Evolutionary conservation across 2,888 invertebrate genomes (phyloP), one percentile per base, ranked within the genome.

Genomic region (Nesidiocoris tenuis): DNA sequence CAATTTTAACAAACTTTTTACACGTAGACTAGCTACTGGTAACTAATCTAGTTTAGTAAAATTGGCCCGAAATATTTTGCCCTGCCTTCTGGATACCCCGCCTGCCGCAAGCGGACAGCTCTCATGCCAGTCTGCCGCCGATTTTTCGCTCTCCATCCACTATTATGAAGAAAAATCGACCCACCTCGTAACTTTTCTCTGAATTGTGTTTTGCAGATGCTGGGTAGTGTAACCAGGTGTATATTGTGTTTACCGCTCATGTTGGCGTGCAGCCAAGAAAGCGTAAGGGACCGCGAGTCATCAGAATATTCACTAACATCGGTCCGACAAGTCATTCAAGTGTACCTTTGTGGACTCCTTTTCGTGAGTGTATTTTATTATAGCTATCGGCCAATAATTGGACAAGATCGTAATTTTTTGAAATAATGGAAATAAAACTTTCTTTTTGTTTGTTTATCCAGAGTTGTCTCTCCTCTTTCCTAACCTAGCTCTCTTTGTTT

Each of bases 241-340:
- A 39, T 39, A 39, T 39, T 39, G 39, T 39, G 3, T 39, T 39
- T 39, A 12, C 39, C 39, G 12, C 39, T 39, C 39, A 39, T 12
- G 39, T 12, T 12, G 39, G 39, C 39, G 5, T 39, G 12, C 12
- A 12, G 39, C 39, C 39, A 39, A 39, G 39, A 39, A 39, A 39
- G 12, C 39, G 39, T 39, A 39, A 39, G 3, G 39, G 39, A 39
- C 39, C 39, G n/a, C n/a, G 39, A 39, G 39, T 39, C 39, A 39
- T 7, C 39, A 39, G 39, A 39, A 39, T 39, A 39, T 39, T 39
- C 3, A 7, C 5, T 39, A 39, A 3, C 39, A 12, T 39, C 12
- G 67, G n/a, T 55, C 67, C 67, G 22, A 21, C 39, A 54, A 67
- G 72, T 72, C 72, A 72, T 72, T 72, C 72, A 72, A 61, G 72